Evolutionary conservation across 2,797 vertebrate genomes (phyloP), one percentile per base, ranked within the genome.

Genomic region (Hydrolagus colliei): DNA sequence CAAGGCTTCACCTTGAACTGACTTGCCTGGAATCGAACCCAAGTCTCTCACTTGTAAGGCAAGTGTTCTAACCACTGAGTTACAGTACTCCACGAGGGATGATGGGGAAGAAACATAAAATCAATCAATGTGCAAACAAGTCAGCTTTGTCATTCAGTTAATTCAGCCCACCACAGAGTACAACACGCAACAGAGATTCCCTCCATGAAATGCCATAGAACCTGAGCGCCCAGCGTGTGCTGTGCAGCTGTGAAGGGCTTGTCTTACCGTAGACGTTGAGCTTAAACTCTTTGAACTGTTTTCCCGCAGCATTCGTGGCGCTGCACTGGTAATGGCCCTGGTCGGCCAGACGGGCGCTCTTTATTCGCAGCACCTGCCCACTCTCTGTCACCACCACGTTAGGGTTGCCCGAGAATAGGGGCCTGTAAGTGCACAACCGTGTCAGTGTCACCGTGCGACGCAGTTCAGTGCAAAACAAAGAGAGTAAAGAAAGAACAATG

Each of bases 301-400:
- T 97, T 72, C 98, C 98, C 18, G 96, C 98, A 22, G 92, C 85
- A 80, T 97, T 99, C 41, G 90, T 91, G 77, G 93, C 97, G 0
- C 93, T 91, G 86, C 98, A 99, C 87, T 97, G 97, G 87, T 98
- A 99, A 32, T 89, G 95, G 0, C 96, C 98, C 90, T 97, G 96
- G 90, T 99, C 98, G 84, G 94, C 92, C 79, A 97, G 95, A 86
- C 95, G 96, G 13, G 92, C 91, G 9, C 89, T 95, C 90, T 93
- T 96, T 88, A 99, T 94, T 88, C 88, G 95, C 86, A 99, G 89
- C 87, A 94, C 87, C 91, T 99, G 98, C 86, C 95, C 94, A 88
- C 88, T 91, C 88, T 96, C 92, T 84, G 89, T 90, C 86, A 99
- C 91, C 88, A 97, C 95, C 78, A 97, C 85, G 85, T 96, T 98